Conservation (phyloP, 2,797 vertebrate genomes). For the Vespertilio murinus region DNA sequence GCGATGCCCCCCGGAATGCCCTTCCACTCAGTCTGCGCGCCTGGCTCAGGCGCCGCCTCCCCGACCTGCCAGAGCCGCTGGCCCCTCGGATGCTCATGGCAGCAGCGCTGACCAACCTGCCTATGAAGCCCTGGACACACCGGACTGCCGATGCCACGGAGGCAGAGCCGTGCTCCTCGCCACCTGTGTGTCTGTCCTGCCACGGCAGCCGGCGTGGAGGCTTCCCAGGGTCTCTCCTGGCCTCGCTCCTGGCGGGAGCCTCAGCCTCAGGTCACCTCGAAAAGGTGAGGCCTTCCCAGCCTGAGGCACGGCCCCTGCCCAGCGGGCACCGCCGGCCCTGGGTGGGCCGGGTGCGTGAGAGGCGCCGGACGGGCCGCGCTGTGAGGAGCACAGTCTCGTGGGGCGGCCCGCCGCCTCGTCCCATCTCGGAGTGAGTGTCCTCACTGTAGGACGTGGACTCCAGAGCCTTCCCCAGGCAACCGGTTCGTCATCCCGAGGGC, state of each 20-base stretch:
- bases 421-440: rapidly evolving
- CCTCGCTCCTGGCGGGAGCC: not conserved
- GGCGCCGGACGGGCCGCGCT: rapidly evolving
- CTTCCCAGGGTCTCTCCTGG: not conserved
- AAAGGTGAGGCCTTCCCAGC: not conserved
- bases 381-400: not conserved
- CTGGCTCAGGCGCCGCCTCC: not conserved
- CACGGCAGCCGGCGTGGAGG: rapidly evolving
- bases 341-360: rapidly evolving
- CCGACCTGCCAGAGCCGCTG: not conserved
- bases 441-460: rapidly evolving
- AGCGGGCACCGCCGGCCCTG: not conserved
- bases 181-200: not conserved
- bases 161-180: not conserved
- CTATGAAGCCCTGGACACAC: not conserved
- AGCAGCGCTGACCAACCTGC: not conserved
- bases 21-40: rapidly evolving
- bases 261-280: not conserved
- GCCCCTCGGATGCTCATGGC: rapidly evolving
- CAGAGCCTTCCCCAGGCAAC: not conserved
- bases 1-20: not conserved
- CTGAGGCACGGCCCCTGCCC: not conserved
- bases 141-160: not conserved
- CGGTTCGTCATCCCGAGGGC: not conserved
- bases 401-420: rapidly evolving